Evolutionary conservation across 2,888 invertebrate species (phyloP), one percentile per base, ranked within the genome.

Genomic region (Nymphalis urticae): DNA sequence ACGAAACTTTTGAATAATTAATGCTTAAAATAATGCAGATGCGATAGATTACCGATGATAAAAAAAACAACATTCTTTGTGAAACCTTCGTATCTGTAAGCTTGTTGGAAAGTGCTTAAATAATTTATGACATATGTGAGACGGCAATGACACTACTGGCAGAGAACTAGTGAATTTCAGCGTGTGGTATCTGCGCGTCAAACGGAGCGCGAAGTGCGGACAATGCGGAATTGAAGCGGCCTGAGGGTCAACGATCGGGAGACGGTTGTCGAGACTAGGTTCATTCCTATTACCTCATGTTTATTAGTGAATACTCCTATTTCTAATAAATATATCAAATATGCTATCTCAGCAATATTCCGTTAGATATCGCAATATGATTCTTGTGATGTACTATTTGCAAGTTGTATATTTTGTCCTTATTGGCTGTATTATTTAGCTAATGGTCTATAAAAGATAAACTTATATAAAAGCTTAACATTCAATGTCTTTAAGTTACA

Each of bases 231-330:
- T 81, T 76, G 77, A 78, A 73, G 63, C 73, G 27, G 24, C 19
- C 13, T 32, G n/a, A 58, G 77, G 85, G 85, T 83, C 85, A 84
- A 79, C 73, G 83, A 76, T 79, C 83, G 76, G 77, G 78, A 73
- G 74, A 74, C 76, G 65, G 75, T 73, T 76, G 74, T 64, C 65
- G 70, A 69, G 69, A 71, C 70, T 42, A 51, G 48, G 64, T 70
- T 56, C 64, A 48, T 74, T 79, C 77, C 72, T 69, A 69, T 75
- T 78, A 65, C 62, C 48, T 66, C 75, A 19, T 59, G 48, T 13
- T 8, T 36, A 42, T n/a, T 10, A 58, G 32, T 17, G 3, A 58
- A 60, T 24, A 59, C 36, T 60, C 16, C 13, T 19, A 1, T 36
- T 65, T 24, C 60, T 19, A 59, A 65, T 54, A 56, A 24, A 16